These are phyloP conservation scores for Saturnia japonica DNA, from an alignment of 2,888 invertebrate genomes.

Conservation along the genomic window DNA sequence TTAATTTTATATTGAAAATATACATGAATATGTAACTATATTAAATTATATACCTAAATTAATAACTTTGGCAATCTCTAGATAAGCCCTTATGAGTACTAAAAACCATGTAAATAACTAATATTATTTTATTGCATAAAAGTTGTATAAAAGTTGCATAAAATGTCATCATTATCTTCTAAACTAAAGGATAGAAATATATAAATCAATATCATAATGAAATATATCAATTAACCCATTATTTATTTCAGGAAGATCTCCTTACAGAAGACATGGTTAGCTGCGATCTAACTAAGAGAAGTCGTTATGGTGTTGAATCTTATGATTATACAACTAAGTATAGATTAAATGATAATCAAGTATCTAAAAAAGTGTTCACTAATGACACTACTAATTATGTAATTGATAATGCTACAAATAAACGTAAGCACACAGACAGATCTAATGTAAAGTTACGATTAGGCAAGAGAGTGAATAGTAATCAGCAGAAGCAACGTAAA, in stretches of 20 bases:
- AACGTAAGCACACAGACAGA: slow-evolving; percentile 83
- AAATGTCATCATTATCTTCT: no score
- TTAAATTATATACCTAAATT: neutral
- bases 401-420: slow-evolving; percentile 66
- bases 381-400: slow-evolving; percentile 48
- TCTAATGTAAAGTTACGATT: slow-evolving; percentile 81
- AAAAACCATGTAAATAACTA: neutral
- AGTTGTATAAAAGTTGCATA: no score
- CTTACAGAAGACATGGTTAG: slow-evolving; percentile 89
- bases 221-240: neutral
- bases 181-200: no score
- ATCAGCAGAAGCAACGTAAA: slow-evolving; percentile 71
- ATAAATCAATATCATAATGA: no score
- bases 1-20: neutral
- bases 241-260: slow-evolving; percentile 86
- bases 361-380: slow-evolving; percentile 65
- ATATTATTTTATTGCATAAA: neutral
- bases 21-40: neutral
- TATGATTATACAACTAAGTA: slow-evolving; percentile 87
- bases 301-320: slow-evolving; percentile 87
- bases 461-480: slow-evolving; percentile 72
- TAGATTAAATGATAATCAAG: slow-evolving; percentile 80
- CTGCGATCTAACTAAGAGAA: slow-evolving; percentile 87
- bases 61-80: no score
- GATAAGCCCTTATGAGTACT: no score